These are phyloP conservation scores for Chelonia mydas DNA, from an alignment of 2,797 vertebrate genomes.

Conservation along the genomic window DNA sequence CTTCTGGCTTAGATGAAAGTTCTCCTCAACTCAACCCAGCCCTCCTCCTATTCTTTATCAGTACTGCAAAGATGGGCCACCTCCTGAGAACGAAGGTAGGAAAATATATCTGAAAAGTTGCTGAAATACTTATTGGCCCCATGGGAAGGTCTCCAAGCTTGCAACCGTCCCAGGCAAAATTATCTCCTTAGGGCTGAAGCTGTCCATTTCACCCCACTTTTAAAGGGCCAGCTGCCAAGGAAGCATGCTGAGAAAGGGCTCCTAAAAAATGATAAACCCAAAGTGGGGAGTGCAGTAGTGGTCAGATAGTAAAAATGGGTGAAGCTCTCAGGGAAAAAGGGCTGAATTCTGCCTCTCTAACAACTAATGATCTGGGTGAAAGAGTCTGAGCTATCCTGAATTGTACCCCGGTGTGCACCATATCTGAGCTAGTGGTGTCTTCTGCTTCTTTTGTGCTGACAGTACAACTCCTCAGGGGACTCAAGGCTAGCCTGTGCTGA, in stretches of 20 bases:
- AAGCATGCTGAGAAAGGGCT: not conserved
- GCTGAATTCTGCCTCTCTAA: not conserved
- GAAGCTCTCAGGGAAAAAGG: not conserved
- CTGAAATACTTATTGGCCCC: not conserved
- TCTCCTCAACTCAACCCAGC: not conserved
- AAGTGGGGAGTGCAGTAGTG: not conserved
- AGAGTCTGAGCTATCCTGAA: not conserved
- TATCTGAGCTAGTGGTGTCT: not conserved
- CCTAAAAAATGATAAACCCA: not conserved
- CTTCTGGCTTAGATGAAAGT: not conserved
- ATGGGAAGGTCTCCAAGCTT: not conserved
- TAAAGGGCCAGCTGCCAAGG: not conserved
- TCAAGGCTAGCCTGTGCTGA: not conserved
- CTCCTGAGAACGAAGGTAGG: not conserved
- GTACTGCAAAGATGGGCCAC: not conserved
- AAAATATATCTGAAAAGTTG: not conserved
- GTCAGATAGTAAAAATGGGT: not conserved
- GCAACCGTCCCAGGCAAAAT: not conserved
- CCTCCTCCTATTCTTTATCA: not conserved
- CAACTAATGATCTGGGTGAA: not conserved
- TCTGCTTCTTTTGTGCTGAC: not conserved
- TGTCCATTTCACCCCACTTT: not conserved
- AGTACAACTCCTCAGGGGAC: not conserved
- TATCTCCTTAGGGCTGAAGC: not conserved
- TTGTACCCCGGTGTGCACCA: fast-evolving